A percentile compares a stretch with the other conserved stretches of the same genome.
Evolutionary conservation across 2,888 invertebrate species (phyloP).

Genomic region (Neoitamus cyanurus): DNA sequence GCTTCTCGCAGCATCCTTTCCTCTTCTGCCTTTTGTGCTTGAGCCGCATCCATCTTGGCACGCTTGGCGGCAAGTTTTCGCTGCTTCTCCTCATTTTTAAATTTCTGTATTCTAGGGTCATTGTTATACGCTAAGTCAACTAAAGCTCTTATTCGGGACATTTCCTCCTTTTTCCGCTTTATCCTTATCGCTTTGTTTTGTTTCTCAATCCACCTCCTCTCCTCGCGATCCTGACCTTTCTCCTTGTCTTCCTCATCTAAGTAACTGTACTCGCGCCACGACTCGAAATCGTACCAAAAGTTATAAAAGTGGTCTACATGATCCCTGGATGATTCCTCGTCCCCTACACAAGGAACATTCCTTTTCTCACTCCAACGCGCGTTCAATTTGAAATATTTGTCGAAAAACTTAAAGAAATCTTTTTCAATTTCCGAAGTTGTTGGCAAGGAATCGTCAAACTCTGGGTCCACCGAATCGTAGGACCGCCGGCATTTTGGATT

Average conservation of each 20-base stretch:
- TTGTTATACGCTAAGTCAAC: constrained; percentile 94
- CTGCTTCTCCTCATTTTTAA: constrained; percentile 94
- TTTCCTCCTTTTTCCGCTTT: constrained; percentile 97
- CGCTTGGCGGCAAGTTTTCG: constrained; percentile 88
- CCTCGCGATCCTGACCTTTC: constrained; percentile 95
- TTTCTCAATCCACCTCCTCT: constrained; percentile 97
- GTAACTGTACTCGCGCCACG: constrained; percentile 99
- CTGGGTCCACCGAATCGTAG: constrained; percentile 96
- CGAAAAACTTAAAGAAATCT: constrained; percentile 79
- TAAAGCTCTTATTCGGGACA: constrained; percentile 86
- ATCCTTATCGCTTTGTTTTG: constrained; percentile 94
- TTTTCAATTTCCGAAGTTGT: constrained; percentile 79
- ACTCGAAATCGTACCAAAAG: constrained; percentile 98
- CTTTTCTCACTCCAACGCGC: constrained; percentile 91
- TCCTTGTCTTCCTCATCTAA: constrained; percentile 99
- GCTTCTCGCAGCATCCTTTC: constrained; percentile 80
- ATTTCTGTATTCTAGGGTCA: constrained; percentile 92
- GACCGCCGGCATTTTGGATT: constrained; percentile 84
- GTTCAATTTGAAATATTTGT: constrained; percentile 79
- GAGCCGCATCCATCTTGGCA: constrained; percentile 86
- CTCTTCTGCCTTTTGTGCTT: constrained; percentile 85
- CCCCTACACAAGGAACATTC: constrained; percentile 84
- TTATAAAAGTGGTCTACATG: constrained; percentile 95
- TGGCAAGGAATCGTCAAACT: constrained; percentile 91
- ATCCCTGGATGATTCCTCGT: constrained; percentile 79